Evolutionary conservation across 2,888 invertebrate species (phyloP).

Genomic region (Cryptosula pallasiana): DNA sequence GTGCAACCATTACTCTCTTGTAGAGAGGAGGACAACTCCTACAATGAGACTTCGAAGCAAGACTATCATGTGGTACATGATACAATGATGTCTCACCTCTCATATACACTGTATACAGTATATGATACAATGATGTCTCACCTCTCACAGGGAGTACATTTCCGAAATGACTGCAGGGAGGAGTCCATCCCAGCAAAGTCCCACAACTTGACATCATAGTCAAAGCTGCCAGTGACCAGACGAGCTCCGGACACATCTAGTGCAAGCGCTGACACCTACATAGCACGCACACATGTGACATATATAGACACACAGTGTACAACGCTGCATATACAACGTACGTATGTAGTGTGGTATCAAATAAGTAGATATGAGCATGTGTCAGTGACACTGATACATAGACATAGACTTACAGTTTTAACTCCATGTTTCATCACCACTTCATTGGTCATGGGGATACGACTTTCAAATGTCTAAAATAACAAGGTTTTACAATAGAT

Average conservation of each 20-base stretch:
- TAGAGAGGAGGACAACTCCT: too few species aligned
- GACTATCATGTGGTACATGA: too few species aligned
- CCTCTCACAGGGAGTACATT: constrained; percentile 87
- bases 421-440: constrained; percentile 81
- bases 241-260: constrained; percentile 92
- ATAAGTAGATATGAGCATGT: too few species aligned
- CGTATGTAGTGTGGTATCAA: too few species aligned
- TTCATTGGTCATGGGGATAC: constrained; percentile 57
- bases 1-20: too few species aligned
- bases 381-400: too few species aligned
- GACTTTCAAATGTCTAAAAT: constrained; percentile 49
- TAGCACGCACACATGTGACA: neutral
- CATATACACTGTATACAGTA: too few species aligned
- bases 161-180: constrained; percentile 81
- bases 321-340: neutral
- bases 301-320: neutral
- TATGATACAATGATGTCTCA: too few species aligned
- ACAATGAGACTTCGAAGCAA: too few species aligned
- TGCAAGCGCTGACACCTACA: constrained; percentile 68
- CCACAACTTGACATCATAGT: constrained; percentile 95
- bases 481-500: neutral
- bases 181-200: constrained; percentile 99
- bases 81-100: too few species aligned
- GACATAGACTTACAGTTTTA: constrained; percentile 74
- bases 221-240: constrained; percentile 82